These are phyloP conservation scores for Onychorhynchus coronatus DNA, from an alignment of 2,113 vertebrate species.

Conservation along the genomic window DNA sequence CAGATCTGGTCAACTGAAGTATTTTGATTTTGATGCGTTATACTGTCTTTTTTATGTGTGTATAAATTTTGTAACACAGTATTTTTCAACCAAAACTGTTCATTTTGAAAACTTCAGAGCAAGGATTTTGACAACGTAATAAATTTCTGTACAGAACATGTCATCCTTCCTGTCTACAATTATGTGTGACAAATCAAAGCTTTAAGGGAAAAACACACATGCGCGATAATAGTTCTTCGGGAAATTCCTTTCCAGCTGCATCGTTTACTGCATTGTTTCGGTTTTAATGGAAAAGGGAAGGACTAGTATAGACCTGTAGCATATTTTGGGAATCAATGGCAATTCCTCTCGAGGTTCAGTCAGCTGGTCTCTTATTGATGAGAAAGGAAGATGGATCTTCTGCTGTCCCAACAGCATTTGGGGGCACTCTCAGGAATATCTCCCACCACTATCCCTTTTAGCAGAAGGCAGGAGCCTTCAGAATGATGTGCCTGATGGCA, in stretches of 20 bases:
- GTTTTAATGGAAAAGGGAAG: neutral
- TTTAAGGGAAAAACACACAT: neutral
- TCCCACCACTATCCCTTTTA: fast-evolving
- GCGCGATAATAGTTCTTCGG: neutral
- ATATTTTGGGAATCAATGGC: neutral
- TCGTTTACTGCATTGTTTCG: neutral
- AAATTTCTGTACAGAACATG: neutral
- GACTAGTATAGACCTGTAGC: neutral
- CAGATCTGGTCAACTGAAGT: conserved; percentile 40
- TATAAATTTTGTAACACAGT: neutral
- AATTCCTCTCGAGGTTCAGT: neutral
- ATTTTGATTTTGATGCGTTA: conserved; percentile 26
- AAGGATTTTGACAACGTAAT: conserved; percentile 27
- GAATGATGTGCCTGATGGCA: neutral
- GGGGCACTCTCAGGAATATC: neutral
- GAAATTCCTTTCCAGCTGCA: neutral
- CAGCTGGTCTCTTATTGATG: neutral
- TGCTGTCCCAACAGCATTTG: neutral
- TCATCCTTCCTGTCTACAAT: neutral
- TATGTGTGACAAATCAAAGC: neutral
- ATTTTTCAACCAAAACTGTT: conserved; percentile 21
- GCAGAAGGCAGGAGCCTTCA: neutral
- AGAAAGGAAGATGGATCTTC: neutral
- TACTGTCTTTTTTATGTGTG: neutral
- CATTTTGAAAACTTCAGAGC: conserved; percentile 28